Evolutionary conservation across 2,113 vertebrate genomes (phyloP), one percentile per base, ranked within the genome.

Genomic region (Callionymus lyra): DNA sequence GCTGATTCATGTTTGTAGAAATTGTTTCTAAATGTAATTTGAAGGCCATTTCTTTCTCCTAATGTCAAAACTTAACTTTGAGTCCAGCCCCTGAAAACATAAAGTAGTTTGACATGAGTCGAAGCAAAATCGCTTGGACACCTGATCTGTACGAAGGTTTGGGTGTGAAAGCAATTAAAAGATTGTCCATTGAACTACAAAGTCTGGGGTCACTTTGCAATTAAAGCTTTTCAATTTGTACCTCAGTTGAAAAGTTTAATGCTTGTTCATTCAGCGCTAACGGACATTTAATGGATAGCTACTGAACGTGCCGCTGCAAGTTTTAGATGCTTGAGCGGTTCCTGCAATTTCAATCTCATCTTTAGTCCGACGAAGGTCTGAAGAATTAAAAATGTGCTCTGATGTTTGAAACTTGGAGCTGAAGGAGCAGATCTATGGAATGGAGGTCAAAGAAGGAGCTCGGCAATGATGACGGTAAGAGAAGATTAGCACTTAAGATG

Each of bases 141-240:
- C 61, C 58, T 56, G 31, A 58, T 43, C 38, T n/a, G 6, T 2
- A 19, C 12, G 2, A 41, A 41, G 40, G 38, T 15, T 16, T 1
- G 11, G 19, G 42, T n/a, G 48, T 38, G 47, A 19, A 44, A 37
- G 46, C 68, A 50, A 53, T 75, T 69, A 64, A 50, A 38, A 16
- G 13, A 65, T 63, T 72, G 75, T 44, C 68, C 61, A 50, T 12
- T 68, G 59, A 78, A 55, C 68, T 39, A 16, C 40, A 10, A 2
- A 5, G 34, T 59, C 40, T 21, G 19, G 17, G 59, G 70, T 57
- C 49, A 42, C 18, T 15, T 31, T 2, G 6, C 50, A 53, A 34
- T 55, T 10, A 51, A 67, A 58, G 49, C 32, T 47, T 27, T 61
- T 59, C 32, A 56, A 58, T 73, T 70, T 64, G 48, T 31, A 59